phyloP scores from a whole-genome alignment of 2,113 vertebrate genomes.

The Geococcyx californianus region DNA sequence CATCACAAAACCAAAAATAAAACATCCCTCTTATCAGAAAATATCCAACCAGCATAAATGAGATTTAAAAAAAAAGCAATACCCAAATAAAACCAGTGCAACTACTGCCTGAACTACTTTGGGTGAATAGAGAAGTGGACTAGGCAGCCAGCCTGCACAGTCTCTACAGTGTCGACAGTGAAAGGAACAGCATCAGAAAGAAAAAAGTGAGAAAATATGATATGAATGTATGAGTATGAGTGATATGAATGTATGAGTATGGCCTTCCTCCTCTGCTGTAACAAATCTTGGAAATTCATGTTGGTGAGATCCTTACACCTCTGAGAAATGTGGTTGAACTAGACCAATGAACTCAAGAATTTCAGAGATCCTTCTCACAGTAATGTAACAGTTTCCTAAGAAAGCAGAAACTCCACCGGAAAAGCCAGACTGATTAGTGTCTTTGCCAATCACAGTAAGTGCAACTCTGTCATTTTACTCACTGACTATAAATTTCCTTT shows the following conservation, averaged over 20 bases:
- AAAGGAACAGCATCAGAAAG: neutral
- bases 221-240: too few species aligned
- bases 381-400: neutral
- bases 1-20: neutral
- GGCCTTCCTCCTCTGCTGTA: neutral
- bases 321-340: neutral
- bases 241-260: neutral
- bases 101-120: neutral
- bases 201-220: neutral
- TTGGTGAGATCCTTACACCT: neutral
- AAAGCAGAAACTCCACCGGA: neutral
- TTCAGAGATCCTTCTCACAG: neutral
- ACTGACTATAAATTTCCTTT: neutral
- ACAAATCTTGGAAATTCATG: neutral
- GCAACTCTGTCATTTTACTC: neutral
- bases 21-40: neutral
- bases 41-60: neutral
- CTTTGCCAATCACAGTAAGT: neutral
- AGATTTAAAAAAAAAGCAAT: neutral
- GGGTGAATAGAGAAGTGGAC: neutral
- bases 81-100: neutral
- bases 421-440: neutral
- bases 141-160: neutral
- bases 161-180: accelerated
- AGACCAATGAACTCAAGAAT: neutral